Evolutionary conservation across 2,888 invertebrate genomes (phyloP).

Genomic region (Cheilosia variabilis): DNA sequence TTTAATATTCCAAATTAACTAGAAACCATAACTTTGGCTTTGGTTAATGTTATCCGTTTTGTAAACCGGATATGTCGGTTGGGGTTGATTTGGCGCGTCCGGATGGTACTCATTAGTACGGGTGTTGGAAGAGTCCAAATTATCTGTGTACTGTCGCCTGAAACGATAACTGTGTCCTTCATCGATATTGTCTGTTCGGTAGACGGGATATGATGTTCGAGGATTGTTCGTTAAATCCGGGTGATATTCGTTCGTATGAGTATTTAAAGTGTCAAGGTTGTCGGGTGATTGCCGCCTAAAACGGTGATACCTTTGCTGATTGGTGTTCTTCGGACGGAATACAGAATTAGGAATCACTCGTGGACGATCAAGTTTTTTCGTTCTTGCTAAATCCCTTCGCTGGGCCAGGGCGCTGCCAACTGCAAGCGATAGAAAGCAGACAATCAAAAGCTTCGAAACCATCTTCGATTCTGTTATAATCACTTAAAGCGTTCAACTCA

Average conservation of each 20-base stretch:
- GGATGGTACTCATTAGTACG: conserved; percentile 46
- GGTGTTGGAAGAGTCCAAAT: not conserved
- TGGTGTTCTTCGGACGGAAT: too few relatives aligned
- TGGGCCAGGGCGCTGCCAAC: too few relatives aligned
- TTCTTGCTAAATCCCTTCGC: too few relatives aligned
- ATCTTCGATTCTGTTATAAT: too few relatives aligned
- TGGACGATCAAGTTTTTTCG: too few relatives aligned
- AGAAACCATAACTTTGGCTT: conserved; percentile 39
- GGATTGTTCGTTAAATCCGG: conserved; percentile 19
- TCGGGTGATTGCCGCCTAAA: not conserved
- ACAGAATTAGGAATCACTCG: too few relatives aligned
- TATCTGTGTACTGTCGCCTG: conserved; percentile 5
- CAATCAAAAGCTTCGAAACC: too few relatives aligned
- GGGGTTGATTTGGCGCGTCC: conserved; percentile 49
- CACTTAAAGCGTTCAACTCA: too few relatives aligned
- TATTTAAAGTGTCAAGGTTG: not conserved
- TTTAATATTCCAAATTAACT: not conserved
- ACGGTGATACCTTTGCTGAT: not conserved
- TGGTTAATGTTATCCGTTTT: conserved; percentile 42
- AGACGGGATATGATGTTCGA: conserved; percentile 13
- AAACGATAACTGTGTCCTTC: conserved; percentile 37
- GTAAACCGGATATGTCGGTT: conserved; percentile 56
- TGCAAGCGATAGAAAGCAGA: too few relatives aligned
- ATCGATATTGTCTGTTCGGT: conserved; percentile 46
- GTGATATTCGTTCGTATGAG: conserved; percentile 31